Evolutionary conservation across 2,797 vertebrate genomes (phyloP), one percentile per base, ranked within the genome.

Genomic region (Cynodonichthys magdalenae): DNA sequence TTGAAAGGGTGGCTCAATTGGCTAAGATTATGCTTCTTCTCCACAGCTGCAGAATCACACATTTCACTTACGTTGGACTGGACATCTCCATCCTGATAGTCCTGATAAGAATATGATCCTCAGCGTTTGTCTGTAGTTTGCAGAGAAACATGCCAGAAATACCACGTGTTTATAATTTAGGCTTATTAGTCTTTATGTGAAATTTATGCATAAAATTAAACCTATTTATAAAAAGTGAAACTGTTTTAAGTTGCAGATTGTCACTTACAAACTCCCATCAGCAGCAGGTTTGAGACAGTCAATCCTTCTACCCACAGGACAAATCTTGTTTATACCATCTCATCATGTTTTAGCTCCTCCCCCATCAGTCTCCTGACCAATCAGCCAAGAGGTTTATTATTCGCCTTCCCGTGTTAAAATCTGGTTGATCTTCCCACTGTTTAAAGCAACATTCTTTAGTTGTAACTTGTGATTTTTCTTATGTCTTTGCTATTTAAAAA

Each of bases 291-390:
- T 54, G 8, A 6, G 49, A 62, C 10, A 10, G 55, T 71, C 24
- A 10, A 64, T 45, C 39, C 15, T 55, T 75, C 63, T 44, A n/a
- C 66, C 63, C 3, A 29, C 58, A 47, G 48, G 9, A 59, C 10
- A 47, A 28, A 46, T 24, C 63, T 73, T 86, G 87, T 89, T 89
- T 90, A 87, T 89, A 84, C 64, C 31, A 49, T 54, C 65, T 73
- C 58, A 63, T 66, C 71, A 73, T 58, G 36, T 59, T 24, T 52
- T 17, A 1, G 36, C 80, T 46, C 83, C 82, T 1, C 84, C 87
- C 77, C 59, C 59, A 41, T 54, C 6, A 8, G 49, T 46, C 59
- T 66, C 29, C 59, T 36, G 65, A 74, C 87, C 84, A 89, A 82
- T 84, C 73, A 82, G 59, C 19, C 18, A 10, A 42, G 57, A 34